phyloP scores from a whole-genome alignment of 2,888 invertebrate genomes.

The Zhengitettix transpicula region DNA sequence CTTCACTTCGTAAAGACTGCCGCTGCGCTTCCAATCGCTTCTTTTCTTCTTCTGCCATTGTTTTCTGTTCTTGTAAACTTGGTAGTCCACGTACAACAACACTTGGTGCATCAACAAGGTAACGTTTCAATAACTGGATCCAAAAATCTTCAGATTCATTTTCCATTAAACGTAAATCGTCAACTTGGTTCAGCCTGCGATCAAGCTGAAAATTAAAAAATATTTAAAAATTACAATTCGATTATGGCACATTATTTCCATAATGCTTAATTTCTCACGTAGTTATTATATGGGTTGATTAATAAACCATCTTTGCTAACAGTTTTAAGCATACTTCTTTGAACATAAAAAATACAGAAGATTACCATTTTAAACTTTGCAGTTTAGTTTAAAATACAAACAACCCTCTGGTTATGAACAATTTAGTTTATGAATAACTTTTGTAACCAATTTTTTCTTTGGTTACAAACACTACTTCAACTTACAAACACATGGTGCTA shows the following conservation, averaged over 20 bases:
- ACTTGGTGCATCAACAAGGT: constrained; percentile 44
- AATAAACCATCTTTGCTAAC: no score
- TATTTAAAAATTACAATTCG: neutral
- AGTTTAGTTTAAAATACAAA: no score
- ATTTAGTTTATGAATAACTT: no score
- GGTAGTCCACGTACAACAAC: constrained; percentile 45
- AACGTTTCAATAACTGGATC: constrained; percentile 48
- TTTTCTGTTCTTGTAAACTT: constrained; percentile 41
- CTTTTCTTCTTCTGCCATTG: constrained; percentile 56
- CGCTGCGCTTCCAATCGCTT: constrained; percentile 49
- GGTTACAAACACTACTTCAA: no score
- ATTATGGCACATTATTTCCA: neutral
- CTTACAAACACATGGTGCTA: no score
- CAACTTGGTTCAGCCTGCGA: constrained; percentile 23
- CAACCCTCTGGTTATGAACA: no score
- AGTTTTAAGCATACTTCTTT: no score
- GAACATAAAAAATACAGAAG: no score
- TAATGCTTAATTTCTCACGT: no score
- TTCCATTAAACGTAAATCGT: constrained; percentile 40
- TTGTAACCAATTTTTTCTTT: no score
- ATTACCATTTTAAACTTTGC: no score
- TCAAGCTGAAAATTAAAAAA: constrained; percentile 4
- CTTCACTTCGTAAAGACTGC: constrained; percentile 43
- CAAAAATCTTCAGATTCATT: constrained; percentile 49
- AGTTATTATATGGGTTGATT: no score